Evolutionary conservation across 2,888 invertebrate genomes (phyloP), one percentile per base, ranked within the genome.

Genomic region (Macrosiphum euphorbiae): DNA sequence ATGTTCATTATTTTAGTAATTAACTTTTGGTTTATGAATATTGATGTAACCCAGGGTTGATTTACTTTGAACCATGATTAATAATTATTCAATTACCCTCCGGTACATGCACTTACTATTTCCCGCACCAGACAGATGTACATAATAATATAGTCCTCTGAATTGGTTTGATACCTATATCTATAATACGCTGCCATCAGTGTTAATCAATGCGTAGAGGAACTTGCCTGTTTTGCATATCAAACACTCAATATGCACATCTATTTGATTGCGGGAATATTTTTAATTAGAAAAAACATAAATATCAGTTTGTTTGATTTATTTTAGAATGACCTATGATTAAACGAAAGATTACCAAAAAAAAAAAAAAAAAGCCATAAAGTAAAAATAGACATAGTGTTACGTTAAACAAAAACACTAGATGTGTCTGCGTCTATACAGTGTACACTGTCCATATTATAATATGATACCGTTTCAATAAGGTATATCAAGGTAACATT

Each of bases 21-120:
- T 86, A 86, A 91, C 91, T 58, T 85, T 85, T n/a, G 55, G 85
- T 92, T 86, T 87, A 87, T 92, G 92, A 87, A 92, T 87, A 92
- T 87, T 92, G 35, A 87, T 61, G 35, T 35, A 35, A 61, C 35
- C 87, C 10, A 41, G 50, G 50, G 88, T 67, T 20, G 88, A 67
- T 88, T 67, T 52, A 50, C 67, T 35, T 61, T 67, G 52, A 92
- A 16, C 92, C 61, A 24, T 28, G 92, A 92, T 92, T 92, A 92
- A 78, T 78, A 78, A 88, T 92, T 88, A 92, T 92, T 67, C 92
- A 41, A 92, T 92, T 92, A 87, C 87, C 61, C 44, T 2, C 52
- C 28, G 55, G 47, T 61, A 35, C 86, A 35, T 44, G 26, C 16
- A 47, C 78, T 78, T 35, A 20, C 91, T 58, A 47, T 86, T 91